Evolutionary conservation across 2,888 invertebrate genomes (phyloP).

Genomic region (Pharmacophagus antenor): DNA sequence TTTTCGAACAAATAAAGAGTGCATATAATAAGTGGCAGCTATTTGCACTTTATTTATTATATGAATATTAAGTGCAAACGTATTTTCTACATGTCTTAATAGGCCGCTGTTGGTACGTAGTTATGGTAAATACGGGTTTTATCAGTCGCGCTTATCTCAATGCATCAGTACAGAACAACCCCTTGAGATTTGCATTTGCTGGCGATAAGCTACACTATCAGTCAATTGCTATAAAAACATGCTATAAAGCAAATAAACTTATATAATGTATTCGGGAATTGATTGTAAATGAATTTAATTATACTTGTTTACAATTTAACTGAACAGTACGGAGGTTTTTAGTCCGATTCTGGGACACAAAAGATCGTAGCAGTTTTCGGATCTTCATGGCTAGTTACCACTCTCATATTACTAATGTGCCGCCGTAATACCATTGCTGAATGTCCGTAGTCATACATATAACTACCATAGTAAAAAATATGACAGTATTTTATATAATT

Average conservation of each 20-base stretch:
- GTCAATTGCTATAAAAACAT: constrained; percentile 11
- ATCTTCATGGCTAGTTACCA: too few relatives aligned
- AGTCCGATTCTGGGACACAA: too few relatives aligned
- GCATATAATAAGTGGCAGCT: neutral
- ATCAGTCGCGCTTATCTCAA: constrained; percentile 18
- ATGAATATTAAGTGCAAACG: neutral
- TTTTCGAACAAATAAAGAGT: neutral
- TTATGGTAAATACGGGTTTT: constrained; percentile 20
- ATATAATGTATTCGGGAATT: neutral
- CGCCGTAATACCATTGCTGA: too few relatives aligned
- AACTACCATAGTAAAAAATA: too few relatives aligned
- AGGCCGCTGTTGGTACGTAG: constrained; percentile 8
- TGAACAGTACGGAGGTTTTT: too few relatives aligned
- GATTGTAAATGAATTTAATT: too few relatives aligned
- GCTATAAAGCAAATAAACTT: neutral
- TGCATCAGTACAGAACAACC: constrained; percentile 16
- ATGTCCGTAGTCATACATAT: too few relatives aligned
- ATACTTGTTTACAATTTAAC: too few relatives aligned
- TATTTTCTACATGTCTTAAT: constrained; percentile 1
- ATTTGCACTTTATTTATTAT: neutral
- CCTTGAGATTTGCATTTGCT: constrained; percentile 13
- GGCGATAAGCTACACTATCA: constrained; percentile 14
- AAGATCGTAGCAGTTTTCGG: too few relatives aligned
- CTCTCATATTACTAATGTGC: too few relatives aligned
- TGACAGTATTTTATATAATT: too few relatives aligned